Evolutionary conservation across 2,113 vertebrate species (phyloP), one percentile per base, ranked within the genome.

Genomic region (Eublepharis macularius): DNA sequence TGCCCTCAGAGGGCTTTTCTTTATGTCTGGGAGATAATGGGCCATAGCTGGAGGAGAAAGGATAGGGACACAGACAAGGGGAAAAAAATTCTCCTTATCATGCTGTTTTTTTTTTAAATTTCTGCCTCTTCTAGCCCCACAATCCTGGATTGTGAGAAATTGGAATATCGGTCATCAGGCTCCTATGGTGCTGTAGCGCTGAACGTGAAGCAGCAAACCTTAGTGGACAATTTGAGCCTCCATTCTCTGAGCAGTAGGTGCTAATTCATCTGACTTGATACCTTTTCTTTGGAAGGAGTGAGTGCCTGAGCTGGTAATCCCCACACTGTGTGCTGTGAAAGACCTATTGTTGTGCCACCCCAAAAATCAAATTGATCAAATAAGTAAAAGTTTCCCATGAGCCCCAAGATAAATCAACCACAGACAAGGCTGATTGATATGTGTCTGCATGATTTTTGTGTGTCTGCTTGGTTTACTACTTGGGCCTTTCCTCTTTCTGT

Each of bases 211-310:
- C 94, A 97, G 86, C 93, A 94, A 19, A 54, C 86, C 24, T 24
- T 96, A 77, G 95, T 96, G 88, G 93, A 89, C 0, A 88, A 77
- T 2, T 93, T 98, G 84, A 94, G 94, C n/a, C 85, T 93, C 65
- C 97, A 98, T 0, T 26, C 93, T 0, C 91, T 97, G 85, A 94
- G 92, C 0, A 96, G 97, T 98, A 87, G 96, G 81, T 12, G 17
- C 9, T 16, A 11, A 34, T 76, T 69, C 32, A 5, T 19, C 43
- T 29, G 39, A 14, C 14, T 8, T 54, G 47, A 29, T 54, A 14
- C 21, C 11, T 49, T 47, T 16, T 10, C 26, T 32, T 24, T 39
- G 16, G 39, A 24, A 57, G 43, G 26, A 29, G 60, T 16, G 1
- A 2, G 21, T 41, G 36, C 34, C 57, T 41, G 26, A 51, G 36